Base-by-base conservation (phyloP, 64 coral and sea anemone genomes). In the Cladopsammia gracilis region DNA sequence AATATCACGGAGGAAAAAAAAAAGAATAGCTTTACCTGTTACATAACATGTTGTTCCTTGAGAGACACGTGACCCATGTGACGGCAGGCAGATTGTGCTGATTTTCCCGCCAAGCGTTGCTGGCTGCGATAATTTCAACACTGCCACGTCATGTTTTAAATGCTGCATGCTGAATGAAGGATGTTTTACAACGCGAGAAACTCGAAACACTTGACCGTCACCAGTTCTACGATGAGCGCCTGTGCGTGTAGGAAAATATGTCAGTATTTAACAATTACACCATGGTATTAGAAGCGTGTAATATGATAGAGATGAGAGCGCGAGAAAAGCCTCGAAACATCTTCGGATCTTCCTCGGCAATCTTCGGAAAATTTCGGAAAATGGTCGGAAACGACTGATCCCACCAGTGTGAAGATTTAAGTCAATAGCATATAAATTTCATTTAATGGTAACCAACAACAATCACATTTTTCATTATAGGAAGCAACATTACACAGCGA, bases 121-220 rank as follows among this genome's bases (percentile, higher is more conserved):
- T 20, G 48, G 54, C 11, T 42, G 24, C 48, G 47, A 48, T 12
- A 78, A n/a, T 22, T 78, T 80, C 58, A 58, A 48, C 15, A 48
- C 51, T 53, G 46, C 75, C 15, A 48, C 45, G 48, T 77, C 75
- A 77, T 94, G 77, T 54, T 75, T 70, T 53, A 94, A 44, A 49
- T 84, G 67, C 15, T 24, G 48, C 62, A 53, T 83, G 49, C 75
- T 62, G 53, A 78, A 94, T 6, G 56, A 51, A 42, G 20, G 13
- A 81, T 94, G 93, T 20, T 42, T 74, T 23, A 90, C 83, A 19
- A 94, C 75, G 20, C 65, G 69, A 44, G 87, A 11, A 20, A 94
- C 72, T 12, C 77, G 15, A 7, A 83, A 62, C 6, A 71, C 53
- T 0, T 52, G 15, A 19, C 93, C 93, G 16, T 77, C 71, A 18